These are phyloP conservation scores for Taenaris catops DNA, from an alignment of 2,888 invertebrate genomes.

Conservation along the genomic window DNA sequence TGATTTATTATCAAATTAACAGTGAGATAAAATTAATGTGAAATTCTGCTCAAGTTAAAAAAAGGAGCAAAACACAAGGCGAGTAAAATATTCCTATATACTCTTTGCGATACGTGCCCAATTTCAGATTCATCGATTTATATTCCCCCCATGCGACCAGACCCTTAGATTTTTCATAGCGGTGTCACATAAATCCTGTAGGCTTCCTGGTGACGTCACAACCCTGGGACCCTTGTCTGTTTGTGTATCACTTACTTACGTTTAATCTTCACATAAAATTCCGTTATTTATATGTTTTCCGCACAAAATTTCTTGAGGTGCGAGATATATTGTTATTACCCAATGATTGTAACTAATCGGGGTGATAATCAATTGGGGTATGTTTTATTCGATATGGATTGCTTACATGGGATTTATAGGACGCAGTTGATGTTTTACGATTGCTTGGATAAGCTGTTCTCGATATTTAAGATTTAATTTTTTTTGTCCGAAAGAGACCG, in stretches of 20 bases:
- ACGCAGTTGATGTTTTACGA: no score
- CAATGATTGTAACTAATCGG: slow-evolving; percentile 22
- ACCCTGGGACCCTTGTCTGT: slow-evolving; percentile 12
- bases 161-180: slow-evolving; percentile 12
- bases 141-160: slow-evolving; percentile 1
- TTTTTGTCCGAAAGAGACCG: no score
- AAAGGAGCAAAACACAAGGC: no score
- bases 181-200: slow-evolving; percentile 27
- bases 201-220: slow-evolving; percentile 6
- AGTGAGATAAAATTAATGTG: no score
- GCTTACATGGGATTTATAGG: no score
- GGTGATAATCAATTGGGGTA: slow-evolving; percentile 7
- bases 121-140: slow-evolving; percentile 1
- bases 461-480: no score
- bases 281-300: slow-evolving; percentile 61
- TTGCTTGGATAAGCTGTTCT: no score
- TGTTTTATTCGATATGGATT: no score
- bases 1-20: no score
- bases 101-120: no score
- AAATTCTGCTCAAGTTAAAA: no score
- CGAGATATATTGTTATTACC: slow-evolving; percentile 27
- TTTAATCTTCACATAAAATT: slow-evolving; percentile 32
- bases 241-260: slow-evolving; percentile 15
- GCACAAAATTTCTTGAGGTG: slow-evolving; percentile 36
- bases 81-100: no score